Evolutionary conservation across 2,888 invertebrate genomes (phyloP).

Genomic region (Platycnemis pennipes): DNA sequence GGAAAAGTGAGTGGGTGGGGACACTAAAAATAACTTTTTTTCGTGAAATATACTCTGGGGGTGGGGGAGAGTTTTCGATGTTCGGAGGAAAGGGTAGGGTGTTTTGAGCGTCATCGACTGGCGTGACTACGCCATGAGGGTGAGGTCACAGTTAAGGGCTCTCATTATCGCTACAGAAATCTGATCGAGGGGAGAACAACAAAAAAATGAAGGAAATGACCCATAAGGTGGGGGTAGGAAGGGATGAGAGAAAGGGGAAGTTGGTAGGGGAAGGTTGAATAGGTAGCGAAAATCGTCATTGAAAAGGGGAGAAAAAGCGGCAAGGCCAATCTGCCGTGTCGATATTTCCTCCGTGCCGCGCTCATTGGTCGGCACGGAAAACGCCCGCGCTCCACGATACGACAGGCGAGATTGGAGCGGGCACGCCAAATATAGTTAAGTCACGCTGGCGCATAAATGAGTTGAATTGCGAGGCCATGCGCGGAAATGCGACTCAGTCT

Average conservation of each 20-base stretch:
- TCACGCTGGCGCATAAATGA: slow-evolving; percentile 2
- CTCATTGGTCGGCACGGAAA: neutral
- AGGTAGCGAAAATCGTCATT: slow-evolving; percentile 23
- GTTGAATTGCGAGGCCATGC: neutral
- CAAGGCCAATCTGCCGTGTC: neutral
- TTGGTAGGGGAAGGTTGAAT: neutral
- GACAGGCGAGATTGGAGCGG: neutral
- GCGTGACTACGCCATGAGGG: slow-evolving; percentile 38
- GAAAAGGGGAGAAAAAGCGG: neutral
- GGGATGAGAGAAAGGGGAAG: neutral
- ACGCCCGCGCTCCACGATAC: neutral
- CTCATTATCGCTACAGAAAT: slow-evolving; percentile 54
- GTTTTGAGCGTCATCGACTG: slow-evolving; percentile 37
- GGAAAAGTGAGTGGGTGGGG: neutral
- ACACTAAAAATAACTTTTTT: slow-evolving; percentile 28
- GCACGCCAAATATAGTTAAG: neutral
- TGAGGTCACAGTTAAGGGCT: slow-evolving; percentile 45
- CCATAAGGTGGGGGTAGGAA: neutral
- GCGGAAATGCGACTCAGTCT: neutral
- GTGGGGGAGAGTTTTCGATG: neutral
- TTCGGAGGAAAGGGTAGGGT: neutral
- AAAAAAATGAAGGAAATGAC: neutral
- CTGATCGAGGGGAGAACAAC: slow-evolving; percentile 13
- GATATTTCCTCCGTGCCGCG: neutral
- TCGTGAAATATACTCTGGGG: slow-evolving; percentile 8